Percentiles rank a stretch among this genome's conserved stretches.
Evolutionary conservation across 2,797 vertebrate species (phyloP).

Genomic region (Rhinella marina): DNA sequence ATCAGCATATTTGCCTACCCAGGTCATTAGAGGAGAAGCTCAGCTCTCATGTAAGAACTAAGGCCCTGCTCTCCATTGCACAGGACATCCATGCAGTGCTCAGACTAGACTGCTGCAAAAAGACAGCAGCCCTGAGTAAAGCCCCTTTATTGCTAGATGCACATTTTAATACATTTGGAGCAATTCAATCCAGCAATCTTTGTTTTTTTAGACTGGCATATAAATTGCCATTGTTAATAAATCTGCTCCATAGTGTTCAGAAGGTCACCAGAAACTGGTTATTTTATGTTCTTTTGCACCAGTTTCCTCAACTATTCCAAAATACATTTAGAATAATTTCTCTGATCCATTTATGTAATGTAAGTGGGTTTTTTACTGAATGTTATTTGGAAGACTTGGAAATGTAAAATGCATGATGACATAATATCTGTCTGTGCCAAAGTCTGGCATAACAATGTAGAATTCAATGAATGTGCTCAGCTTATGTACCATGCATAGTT

Average conservation of each 20-base stretch:
- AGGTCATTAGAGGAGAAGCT: too few relatives aligned
- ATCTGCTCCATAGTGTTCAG: not conserved
- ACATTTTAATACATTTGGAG: too few relatives aligned
- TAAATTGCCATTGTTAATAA: too few relatives aligned
- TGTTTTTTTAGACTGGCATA: too few relatives aligned
- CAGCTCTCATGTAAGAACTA: too few relatives aligned
- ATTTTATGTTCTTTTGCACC: not conserved
- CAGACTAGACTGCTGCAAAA: too few relatives aligned
- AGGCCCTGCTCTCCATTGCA: too few relatives aligned
- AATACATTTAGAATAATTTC: not conserved
- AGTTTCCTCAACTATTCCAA: not conserved
- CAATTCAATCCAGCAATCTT: too few relatives aligned
- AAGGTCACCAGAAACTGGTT: not conserved
- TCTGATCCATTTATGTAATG: not conserved
- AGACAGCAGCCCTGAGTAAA: too few relatives aligned
- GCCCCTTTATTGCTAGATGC: too few relatives aligned
- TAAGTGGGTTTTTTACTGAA: not conserved
- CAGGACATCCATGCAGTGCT: too few relatives aligned
- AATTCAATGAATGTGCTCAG: not conserved
- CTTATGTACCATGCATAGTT: constrained; percentile 12
- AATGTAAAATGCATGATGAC: constrained; percentile 15
- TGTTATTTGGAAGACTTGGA: not conserved
- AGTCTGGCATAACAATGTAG: not conserved
- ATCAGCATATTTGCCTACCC: too few relatives aligned
- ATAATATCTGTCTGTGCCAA: not conserved